Conservation (phyloP, 2,888 invertebrate species). For the Oscheius myriophilus region DNA sequence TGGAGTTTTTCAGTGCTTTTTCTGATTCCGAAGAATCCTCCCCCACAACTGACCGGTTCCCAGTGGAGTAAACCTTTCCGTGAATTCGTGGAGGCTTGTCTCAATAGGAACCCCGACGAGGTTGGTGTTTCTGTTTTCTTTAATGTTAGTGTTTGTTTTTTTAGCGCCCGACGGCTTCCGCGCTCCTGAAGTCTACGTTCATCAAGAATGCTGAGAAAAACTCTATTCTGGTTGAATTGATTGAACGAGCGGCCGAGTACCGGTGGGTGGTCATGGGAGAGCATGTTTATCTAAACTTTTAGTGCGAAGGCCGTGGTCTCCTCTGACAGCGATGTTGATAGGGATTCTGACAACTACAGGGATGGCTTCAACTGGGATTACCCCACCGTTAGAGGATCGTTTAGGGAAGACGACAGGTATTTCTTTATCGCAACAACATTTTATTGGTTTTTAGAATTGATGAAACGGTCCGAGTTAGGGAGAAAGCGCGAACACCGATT, state of each 20-base stretch:
- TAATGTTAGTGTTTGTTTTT: slow-evolving; percentile 13
- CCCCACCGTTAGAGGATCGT: slow-evolving; percentile 62
- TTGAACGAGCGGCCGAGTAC: slow-evolving; percentile 77
- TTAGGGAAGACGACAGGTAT: slow-evolving; percentile 10
- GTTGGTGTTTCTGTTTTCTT: slow-evolving; percentile 78
- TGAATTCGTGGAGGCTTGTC: slow-evolving; percentile 94
- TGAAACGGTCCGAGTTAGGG: slow-evolving; percentile 21
- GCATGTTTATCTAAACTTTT: too few relatives aligned
- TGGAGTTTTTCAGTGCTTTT: slow-evolving; percentile 80
- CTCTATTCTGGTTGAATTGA: slow-evolving; percentile 95
- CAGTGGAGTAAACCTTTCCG: slow-evolving; percentile 89
- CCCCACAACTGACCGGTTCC: slow-evolving; percentile 90
- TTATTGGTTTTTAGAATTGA: slow-evolving; percentile 1
- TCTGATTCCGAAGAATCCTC: slow-evolving; percentile 94
- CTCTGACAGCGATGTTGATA: slow-evolving; percentile 67
- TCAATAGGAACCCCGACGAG: slow-evolving; percentile 99
- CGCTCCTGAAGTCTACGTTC: slow-evolving; percentile 93
- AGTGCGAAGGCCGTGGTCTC: slow-evolving; percentile 52
- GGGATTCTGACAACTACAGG: slow-evolving; percentile 56
- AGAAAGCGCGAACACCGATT: slow-evolving; percentile 14
- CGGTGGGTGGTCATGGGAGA: too few relatives aligned
- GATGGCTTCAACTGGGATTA: slow-evolving; percentile 65
- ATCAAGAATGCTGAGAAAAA: slow-evolving; percentile 98
- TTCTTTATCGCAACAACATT: background rate
- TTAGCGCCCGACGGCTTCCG: slow-evolving; percentile 96